phyloP scores from a whole-genome alignment of 2,113 vertebrate genomes.

The Amblyornis subalaris region DNA sequence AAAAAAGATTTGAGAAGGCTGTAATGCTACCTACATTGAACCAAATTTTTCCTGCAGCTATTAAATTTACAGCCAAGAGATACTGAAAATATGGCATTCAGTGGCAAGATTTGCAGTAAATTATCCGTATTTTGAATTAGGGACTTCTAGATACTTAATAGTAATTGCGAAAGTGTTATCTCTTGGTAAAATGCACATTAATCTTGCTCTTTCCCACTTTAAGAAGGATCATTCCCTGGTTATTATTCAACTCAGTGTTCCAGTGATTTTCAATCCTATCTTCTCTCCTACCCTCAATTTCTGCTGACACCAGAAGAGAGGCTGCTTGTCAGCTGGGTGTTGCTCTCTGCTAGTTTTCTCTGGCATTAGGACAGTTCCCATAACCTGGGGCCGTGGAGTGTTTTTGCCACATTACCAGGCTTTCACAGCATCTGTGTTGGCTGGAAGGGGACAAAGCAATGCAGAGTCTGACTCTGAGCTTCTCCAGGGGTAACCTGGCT shows the following conservation, averaged over 20 bases:
- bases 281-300: not conserved
- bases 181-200: constrained; percentile 17
- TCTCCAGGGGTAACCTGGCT: not conserved
- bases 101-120: constrained; percentile 1
- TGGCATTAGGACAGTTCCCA: not conserved
- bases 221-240: not conserved
- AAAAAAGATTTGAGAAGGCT: not conserved
- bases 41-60: not conserved
- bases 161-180: not conserved
- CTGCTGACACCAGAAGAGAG: not conserved
- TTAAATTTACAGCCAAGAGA: not conserved
- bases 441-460: not conserved
- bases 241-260: not conserved
- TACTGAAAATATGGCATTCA: not conserved
- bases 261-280: not conserved
- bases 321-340: not conserved
- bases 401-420: not conserved
- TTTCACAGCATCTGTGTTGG: not conserved
- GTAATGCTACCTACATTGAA: not conserved
- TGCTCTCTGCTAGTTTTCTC: not conserved
- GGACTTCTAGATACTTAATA: constrained; percentile 21
- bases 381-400: not conserved
- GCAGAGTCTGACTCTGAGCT: not conserved
- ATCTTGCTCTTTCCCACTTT: constrained; percentile 4
- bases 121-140: constrained; percentile 37